Evolutionary conservation across 2,797 vertebrate species (phyloP), one percentile per base, ranked within the genome.

Genomic region (Anabas testudineus): DNA sequence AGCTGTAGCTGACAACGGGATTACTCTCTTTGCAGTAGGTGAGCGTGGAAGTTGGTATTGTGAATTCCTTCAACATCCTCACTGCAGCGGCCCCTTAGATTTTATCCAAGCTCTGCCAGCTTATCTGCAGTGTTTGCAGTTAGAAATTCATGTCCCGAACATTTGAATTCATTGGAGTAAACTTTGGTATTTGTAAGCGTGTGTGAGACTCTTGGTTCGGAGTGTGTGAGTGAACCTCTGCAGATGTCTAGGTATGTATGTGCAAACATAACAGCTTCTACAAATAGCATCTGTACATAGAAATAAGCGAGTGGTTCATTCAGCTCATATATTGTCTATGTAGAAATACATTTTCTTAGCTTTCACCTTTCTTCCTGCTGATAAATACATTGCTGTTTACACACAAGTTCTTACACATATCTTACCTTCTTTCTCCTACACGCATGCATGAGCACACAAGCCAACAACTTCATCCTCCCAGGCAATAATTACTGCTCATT

Each of bases 11-110:
- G 93, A 96, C 68, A 68, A n/a, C 10, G 96, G 96, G 0, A 95
- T 97, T 63, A 95, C 95, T 0, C 87, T 96, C 42, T 97, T 94
- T 87, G 94, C 95, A 78, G 90, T 97, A 49, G 96, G 96, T 97
- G 91, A 9, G 95, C 90, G 59, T 64, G 26, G 47, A 79, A 47
- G 72, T 64, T 43, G 59, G 37, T 71, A 80, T 88, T 83, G 66
- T 77, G 76, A 76, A 90, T 90, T 89, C 79, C 64, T 48, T 64
- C 49, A 53, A 62, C 84, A 75, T 80, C 79, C 67, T 66, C 80
- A 67, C 85, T 87, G 84, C 85, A 77, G 83, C 21, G 36, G 30
- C 62, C 45, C 32, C 18, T 75, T 56, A 57, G 71, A 87, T 89
- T 83, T 82, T 74, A 85, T 85, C 81, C 15, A 0, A 36, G 58